Percentiles rank a stretch among this genome's conserved stretches.
Conservation (phyloP, 2,888 invertebrate genomes). For the Watsonalla binaria region DNA sequence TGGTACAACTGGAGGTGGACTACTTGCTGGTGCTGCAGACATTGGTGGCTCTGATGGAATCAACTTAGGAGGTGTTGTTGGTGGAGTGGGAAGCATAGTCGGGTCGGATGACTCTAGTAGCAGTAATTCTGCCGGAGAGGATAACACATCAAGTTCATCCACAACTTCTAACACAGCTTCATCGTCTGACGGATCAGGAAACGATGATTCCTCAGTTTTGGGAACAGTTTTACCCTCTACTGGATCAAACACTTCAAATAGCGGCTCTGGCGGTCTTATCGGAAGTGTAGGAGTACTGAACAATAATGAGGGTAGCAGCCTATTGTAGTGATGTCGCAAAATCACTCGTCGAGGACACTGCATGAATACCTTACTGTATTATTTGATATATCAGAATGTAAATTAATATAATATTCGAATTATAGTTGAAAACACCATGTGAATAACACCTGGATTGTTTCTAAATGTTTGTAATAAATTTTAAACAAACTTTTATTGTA, state of each 20-base stretch:
- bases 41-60: constrained; percentile 11
- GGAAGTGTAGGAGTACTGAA: not conserved
- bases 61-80: constrained; percentile 5
- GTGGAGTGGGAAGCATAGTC: not conserved
- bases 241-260: not conserved
- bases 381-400: no score
- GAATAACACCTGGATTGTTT: no score
- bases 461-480: no score
- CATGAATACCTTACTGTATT: no score
- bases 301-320: not conserved
- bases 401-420: no score
- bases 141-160: no score
- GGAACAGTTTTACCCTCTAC: no score
- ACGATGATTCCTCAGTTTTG: no score
- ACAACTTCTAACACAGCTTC: not conserved
- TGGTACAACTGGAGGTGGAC: constrained; percentile 2
- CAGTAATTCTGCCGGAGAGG: no score
- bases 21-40: constrained; percentile 10
- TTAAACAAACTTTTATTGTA: no score
- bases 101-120: not conserved
- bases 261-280: not conserved
- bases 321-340: not conserved
- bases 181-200: not conserved
- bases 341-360: no score
- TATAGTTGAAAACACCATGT: no score